phyloP scores from a whole-genome alignment of 2,113 vertebrate species.

The Scomber colias region DNA sequence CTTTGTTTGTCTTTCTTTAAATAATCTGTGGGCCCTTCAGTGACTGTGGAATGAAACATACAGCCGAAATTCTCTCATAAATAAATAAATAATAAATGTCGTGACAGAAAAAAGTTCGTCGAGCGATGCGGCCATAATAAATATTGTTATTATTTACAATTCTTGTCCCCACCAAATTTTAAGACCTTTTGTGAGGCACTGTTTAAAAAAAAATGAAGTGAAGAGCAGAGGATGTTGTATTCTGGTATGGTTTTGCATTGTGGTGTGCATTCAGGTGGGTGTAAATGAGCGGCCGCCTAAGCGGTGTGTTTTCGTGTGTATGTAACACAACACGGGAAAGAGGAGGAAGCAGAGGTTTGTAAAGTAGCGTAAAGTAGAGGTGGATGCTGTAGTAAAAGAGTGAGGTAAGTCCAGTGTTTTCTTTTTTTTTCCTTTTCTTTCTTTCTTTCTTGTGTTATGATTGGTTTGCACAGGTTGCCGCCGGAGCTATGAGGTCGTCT shows the following conservation, averaged over 20 bases:
- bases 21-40: slow-evolving; percentile 83
- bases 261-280: slow-evolving; percentile 86
- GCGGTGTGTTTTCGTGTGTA: slow-evolving; percentile 37
- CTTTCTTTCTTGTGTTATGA: neutral
- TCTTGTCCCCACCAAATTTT: slow-evolving; percentile 58
- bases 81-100: slow-evolving; percentile 96
- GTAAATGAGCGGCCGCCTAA: slow-evolving; percentile 58
- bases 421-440: neutral
- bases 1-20: slow-evolving; percentile 64
- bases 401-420: slow-evolving; percentile 80
- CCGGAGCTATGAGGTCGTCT: slow-evolving; percentile 70
- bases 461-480: slow-evolving; percentile 65
- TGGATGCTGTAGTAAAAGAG: slow-evolving; percentile 53
- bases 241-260: slow-evolving; percentile 81
- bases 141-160: slow-evolving; percentile 79
- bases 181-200: slow-evolving; percentile 77
- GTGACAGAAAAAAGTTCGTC: slow-evolving; percentile 67
- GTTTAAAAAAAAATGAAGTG: slow-evolving; percentile 36
- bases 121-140: slow-evolving; percentile 77
- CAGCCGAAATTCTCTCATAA: slow-evolving; percentile 88
- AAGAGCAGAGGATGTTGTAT: slow-evolving; percentile 82
- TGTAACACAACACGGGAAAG: slow-evolving; percentile 41
- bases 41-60: slow-evolving; percentile 86
- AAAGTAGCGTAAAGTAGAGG: slow-evolving; percentile 38
- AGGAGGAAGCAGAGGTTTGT: slow-evolving; percentile 44